Conservation (phyloP, 2,797 vertebrate genomes). For the Peromyscus attwateri region DNA sequence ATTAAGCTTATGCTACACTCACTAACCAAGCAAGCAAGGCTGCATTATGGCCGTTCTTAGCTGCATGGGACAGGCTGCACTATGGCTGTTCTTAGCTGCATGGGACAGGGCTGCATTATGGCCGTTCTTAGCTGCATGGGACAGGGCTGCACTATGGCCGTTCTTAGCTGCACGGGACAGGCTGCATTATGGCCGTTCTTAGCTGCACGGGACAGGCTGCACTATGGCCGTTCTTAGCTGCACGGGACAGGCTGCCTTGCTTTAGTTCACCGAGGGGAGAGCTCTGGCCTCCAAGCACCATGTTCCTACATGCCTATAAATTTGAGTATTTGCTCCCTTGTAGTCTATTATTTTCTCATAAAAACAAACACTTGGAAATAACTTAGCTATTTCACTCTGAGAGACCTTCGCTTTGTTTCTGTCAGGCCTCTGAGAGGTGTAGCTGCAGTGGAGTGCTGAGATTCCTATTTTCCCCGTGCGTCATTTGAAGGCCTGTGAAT, state of each 20-base stretch:
- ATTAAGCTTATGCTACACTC: not conserved
- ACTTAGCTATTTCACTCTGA: not conserved
- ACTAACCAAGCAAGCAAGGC: not conserved
- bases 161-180: too few species aligned
- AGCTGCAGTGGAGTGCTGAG: rapidly evolving
- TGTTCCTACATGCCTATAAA: not conserved
- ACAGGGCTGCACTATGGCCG: too few species aligned
- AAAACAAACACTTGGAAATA: not conserved
- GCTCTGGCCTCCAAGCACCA: rapidly evolving
- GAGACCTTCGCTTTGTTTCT: not conserved
- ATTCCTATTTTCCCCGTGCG: not conserved
- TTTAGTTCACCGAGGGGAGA: not conserved
- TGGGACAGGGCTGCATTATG: too few species aligned
- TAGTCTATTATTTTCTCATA: not conserved
- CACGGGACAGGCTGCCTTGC: not conserved
- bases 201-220: not conserved
- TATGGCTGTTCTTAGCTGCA: too few species aligned
- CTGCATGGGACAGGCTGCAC: not conserved
- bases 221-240: not conserved
- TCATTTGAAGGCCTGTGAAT: rapidly evolving
- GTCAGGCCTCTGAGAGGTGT: rapidly evolving
- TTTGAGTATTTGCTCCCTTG: not conserved
- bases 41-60: rapidly evolving
- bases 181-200: too few species aligned
- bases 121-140: too few species aligned